A percentile compares a stretch with the other conserved stretches of the same genome.
Evolutionary conservation across 2,888 invertebrate genomes (phyloP).

Genomic region (Dascillus cervinus): DNA sequence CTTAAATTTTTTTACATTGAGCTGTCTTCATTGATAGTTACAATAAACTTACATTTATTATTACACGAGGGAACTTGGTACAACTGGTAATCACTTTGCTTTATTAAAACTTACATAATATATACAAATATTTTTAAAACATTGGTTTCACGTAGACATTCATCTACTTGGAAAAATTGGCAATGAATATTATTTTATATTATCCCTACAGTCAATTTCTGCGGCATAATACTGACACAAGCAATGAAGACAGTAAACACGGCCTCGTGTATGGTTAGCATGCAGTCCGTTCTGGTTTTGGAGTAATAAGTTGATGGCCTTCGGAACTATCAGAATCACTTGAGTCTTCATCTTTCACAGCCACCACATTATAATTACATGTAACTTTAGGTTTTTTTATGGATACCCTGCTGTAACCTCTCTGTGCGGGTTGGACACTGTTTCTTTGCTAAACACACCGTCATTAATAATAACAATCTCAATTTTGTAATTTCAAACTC

Average conservation of each 20-base stretch:
- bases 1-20: constrained; percentile 34
- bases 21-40: constrained; percentile 38
- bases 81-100: constrained; percentile 34
- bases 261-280: constrained; percentile 27
- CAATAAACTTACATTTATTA: constrained; percentile 28
- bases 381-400: constrained; percentile 44
- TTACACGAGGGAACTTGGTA: constrained; percentile 38
- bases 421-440: constrained; percentile 33
- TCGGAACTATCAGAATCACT: constrained; percentile 40
- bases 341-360: constrained; percentile 39
- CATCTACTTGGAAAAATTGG: no score
- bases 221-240: constrained; percentile 25
- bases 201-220: constrained; percentile 11
- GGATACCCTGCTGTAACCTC: constrained; percentile 41
- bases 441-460: constrained; percentile 27
- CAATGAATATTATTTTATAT: no score
- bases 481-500: constrained; percentile 9
- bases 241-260: constrained; percentile 36
- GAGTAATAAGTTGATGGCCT: constrained; percentile 32
- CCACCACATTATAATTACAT: constrained; percentile 43
- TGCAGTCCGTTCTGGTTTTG: constrained; percentile 35
- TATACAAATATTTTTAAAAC: constrained; percentile 20
- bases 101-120: constrained; percentile 20
- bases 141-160: no score
- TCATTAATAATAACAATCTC: background rate